Conservation (phyloP, 2,113 vertebrate species). For the Tetraodon nigroviridis region DNA sequence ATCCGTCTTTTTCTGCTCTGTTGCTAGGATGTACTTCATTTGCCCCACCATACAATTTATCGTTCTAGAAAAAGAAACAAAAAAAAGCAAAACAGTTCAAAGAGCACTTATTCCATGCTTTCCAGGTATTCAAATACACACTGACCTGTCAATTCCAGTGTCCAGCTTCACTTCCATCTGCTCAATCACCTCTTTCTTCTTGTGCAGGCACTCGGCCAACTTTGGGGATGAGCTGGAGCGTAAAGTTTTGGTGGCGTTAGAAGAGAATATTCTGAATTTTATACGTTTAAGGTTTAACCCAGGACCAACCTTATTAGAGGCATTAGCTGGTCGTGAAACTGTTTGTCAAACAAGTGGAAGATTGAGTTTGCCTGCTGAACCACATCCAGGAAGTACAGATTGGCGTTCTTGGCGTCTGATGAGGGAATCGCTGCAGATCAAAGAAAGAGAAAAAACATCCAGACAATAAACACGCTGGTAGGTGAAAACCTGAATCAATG, state of each 20-base stretch:
- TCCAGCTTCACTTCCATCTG: slow-evolving; percentile 99
- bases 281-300: background rate
- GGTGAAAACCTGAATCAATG: slow-evolving; percentile 11
- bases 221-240: slow-evolving; percentile 89
- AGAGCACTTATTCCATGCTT: background rate
- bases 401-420: slow-evolving; percentile 92
- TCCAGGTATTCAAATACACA: slow-evolving; percentile 13
- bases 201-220: slow-evolving; percentile 95
- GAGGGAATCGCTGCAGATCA: slow-evolving; percentile 87
- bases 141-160: slow-evolving; percentile 95
- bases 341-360: slow-evolving; percentile 99
- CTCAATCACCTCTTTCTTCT: slow-evolving; percentile 98
- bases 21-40: slow-evolving; percentile 94
- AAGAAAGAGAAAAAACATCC: slow-evolving; percentile 36
- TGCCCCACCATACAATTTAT: slow-evolving; percentile 98
- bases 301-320: slow-evolving; percentile 90
- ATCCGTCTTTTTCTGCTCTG: slow-evolving; percentile 98
- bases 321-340: slow-evolving; percentile 99
- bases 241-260: slow-evolving; percentile 9
- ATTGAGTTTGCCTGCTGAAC: slow-evolving; percentile 98
- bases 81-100: background rate
- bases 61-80: slow-evolving; percentile 76
- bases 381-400: slow-evolving; percentile 97
- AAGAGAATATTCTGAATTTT: background rate
- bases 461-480: background rate